Conservation (phyloP, 2,113 vertebrate species). For the Apodemus speciosus region DNA sequence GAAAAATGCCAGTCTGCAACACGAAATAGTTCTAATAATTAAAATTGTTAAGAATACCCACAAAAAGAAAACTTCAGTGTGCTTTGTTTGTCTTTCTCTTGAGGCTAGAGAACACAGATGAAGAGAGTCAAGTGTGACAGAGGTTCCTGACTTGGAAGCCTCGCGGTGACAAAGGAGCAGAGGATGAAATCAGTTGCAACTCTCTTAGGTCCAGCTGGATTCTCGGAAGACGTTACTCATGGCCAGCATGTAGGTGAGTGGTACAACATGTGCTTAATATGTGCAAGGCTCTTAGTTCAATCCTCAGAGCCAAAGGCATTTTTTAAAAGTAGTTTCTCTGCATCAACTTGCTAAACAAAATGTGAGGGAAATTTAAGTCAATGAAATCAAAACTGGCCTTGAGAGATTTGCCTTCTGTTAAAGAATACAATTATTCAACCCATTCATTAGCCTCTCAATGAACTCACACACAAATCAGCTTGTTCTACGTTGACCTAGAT, state of each 20-base stretch:
- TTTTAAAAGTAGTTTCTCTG: background rate
- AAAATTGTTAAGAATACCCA: background rate
- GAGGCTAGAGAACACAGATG: background rate
- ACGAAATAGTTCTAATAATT: background rate
- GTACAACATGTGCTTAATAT: too few relatives aligned
- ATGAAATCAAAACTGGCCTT: conserved; percentile 25
- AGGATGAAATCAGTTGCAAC: background rate
- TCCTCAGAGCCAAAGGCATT: background rate
- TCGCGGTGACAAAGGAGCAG: background rate
- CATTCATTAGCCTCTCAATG: background rate
- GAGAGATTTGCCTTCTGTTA: background rate
- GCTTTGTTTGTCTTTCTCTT: background rate
- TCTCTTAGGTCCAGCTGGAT: background rate
- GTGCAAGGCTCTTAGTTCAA: background rate
- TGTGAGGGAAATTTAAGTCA: background rate
- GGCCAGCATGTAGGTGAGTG: background rate
- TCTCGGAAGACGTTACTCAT: background rate
- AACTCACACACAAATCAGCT: background rate
- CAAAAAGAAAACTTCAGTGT: background rate
- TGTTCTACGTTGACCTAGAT: background rate
- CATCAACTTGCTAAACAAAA: background rate
- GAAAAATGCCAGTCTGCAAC: background rate
- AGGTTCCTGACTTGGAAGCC: background rate
- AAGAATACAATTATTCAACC: background rate
- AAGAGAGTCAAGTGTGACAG: background rate